These are phyloP conservation scores for Dromiciops gliroides DNA, from an alignment of 2,113 vertebrate genomes.

Conservation along the genomic window DNA sequence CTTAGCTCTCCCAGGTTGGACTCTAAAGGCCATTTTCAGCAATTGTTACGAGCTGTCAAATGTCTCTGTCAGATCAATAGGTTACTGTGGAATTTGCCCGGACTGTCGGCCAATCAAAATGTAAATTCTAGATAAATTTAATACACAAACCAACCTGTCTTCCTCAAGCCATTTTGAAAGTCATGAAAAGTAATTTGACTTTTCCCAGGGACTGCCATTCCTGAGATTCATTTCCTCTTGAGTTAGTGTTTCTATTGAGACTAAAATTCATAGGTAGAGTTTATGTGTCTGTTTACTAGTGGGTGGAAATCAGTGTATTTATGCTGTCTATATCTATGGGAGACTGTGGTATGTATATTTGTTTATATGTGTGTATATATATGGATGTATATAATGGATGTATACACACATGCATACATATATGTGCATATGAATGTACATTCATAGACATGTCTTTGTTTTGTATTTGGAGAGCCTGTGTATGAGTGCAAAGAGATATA, in stretches of 20 bases:
- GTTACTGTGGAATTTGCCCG: slow-evolving; percentile 79
- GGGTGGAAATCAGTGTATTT: not conserved
- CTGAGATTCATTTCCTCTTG: slow-evolving; percentile 57
- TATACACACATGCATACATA: too few species aligned
- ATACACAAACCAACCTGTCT: slow-evolving; percentile 84
- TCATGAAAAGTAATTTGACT: slow-evolving; percentile 81
- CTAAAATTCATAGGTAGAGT: slow-evolving; percentile 37
- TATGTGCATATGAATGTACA: too few species aligned
- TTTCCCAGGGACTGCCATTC: slow-evolving; percentile 75
- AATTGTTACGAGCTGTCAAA: slow-evolving; percentile 83
- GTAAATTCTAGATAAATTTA: slow-evolving; percentile 84
- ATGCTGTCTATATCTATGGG: not conserved
- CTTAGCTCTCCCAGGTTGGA: slow-evolving; percentile 68
- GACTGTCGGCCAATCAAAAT: slow-evolving; percentile 84
- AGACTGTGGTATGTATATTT: not conserved
- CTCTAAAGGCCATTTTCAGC: slow-evolving; percentile 84
- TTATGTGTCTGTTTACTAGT: not conserved
- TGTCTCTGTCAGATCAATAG: slow-evolving; percentile 83
- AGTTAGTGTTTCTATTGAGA: slow-evolving; percentile 44
- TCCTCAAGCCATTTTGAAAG: slow-evolving; percentile 79
- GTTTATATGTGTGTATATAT: too few species aligned
- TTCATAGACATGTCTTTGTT: not conserved
- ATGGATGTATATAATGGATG: too few species aligned
- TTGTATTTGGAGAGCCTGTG: not conserved
- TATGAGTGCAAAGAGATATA: not conserved